phyloP scores from a whole-genome alignment of 2,888 invertebrate genomes.

The Conchocele bisecta region DNA sequence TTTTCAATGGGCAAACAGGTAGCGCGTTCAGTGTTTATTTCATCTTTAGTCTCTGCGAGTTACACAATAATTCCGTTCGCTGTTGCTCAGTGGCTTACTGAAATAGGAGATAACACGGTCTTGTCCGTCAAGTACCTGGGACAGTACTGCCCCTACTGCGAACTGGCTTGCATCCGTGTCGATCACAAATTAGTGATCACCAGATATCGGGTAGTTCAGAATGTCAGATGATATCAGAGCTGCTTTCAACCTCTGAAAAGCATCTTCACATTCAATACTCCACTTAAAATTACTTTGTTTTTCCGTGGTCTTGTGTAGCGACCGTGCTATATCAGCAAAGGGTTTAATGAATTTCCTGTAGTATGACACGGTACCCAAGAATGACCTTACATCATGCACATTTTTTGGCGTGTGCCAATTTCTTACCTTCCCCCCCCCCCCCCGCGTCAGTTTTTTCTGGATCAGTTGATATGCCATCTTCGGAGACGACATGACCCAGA shows the following conservation, averaged over 20 bases:
- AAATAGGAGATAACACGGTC: slow-evolving; percentile 1
- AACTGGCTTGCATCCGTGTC: not conserved
- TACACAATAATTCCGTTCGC: not conserved
- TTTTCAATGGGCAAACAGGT: too few relatives aligned
- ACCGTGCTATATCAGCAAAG: not conserved
- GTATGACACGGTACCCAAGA: not conserved
- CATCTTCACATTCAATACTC: not conserved
- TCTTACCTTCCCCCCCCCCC: too few relatives aligned
- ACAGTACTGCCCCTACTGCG: not conserved
- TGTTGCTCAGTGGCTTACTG: slow-evolving; percentile 7
- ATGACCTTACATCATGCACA: not conserved
- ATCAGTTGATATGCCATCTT: slow-evolving; percentile 39
- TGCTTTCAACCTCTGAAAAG: not conserved
- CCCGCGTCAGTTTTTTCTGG: slow-evolving; percentile 33
- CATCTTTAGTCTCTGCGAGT: too few relatives aligned
- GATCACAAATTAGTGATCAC: too few relatives aligned
- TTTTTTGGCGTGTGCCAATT: slow-evolving; percentile 5
- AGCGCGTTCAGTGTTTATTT: too few relatives aligned
- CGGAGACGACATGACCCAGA: slow-evolving; percentile 48
- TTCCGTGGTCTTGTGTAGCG: not conserved
- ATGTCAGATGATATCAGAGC: not conserved
- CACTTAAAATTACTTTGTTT: slow-evolving; percentile 2
- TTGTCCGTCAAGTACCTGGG: not conserved
- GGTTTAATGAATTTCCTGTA: slow-evolving; percentile 3
- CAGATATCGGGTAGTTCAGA: not conserved